A percentile compares a stretch with the other conserved stretches of the same genome.
phyloP scores from a whole-genome alignment of 2,888 invertebrate genomes.

The Drosophila mulleri region DNA sequence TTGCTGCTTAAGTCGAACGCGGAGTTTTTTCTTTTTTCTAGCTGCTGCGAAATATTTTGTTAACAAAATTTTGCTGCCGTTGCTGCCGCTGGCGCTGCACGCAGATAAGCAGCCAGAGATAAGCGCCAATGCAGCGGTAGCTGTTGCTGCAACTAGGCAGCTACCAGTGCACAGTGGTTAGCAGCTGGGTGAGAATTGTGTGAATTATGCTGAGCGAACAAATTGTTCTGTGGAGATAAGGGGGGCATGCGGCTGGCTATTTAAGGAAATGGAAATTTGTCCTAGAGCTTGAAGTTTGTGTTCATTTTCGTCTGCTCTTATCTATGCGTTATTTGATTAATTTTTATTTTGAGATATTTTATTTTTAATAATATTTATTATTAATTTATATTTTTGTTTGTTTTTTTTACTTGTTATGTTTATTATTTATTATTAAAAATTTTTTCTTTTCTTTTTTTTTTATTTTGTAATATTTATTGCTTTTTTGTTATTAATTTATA shows the following conservation, averaged over 20 bases:
- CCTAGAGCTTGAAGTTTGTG: background rate
- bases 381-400: too few species aligned
- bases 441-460: too few species aligned
- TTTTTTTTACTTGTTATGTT: too few species aligned
- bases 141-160: conserved; percentile 39
- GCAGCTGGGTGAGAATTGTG: background rate
- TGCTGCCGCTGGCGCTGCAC: conserved; percentile 54
- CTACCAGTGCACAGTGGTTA: conserved; percentile 36
- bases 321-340: background rate
- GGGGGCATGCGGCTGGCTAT: background rate
- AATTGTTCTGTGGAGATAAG: background rate
- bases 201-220: background rate
- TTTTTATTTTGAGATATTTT: background rate
- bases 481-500: too few species aligned
- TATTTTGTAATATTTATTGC: too few species aligned
- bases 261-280: background rate
- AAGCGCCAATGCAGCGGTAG: conserved; percentile 53
- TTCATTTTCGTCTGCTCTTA: background rate
- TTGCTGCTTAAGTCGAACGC: conserved; percentile 23
- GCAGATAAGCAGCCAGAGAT: conserved; percentile 72
- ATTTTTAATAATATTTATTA: too few species aligned
- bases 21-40: conserved; percentile 5
- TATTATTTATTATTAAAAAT: too few species aligned
- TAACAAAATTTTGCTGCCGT: conserved; percentile 76
- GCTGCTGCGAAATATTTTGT: conserved; percentile 74